Percentiles rank a stretch among this genome's conserved stretches.
Evolutionary conservation across 2,113 vertebrate genomes (phyloP).

Genomic region (Mustela nigripes): DNA sequence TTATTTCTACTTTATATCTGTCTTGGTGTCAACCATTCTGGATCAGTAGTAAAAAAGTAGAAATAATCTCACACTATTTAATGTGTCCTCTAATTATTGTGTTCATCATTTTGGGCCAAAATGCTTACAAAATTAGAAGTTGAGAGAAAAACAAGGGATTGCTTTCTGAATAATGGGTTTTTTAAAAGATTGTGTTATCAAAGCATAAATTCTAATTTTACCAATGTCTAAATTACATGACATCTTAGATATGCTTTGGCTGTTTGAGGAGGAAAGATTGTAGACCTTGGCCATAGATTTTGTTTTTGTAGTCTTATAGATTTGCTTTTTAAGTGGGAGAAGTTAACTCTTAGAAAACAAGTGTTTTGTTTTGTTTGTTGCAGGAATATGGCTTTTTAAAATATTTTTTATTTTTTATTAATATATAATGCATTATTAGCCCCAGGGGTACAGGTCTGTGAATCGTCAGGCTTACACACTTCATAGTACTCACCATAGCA

Average conservation of each 20-base stretch:
- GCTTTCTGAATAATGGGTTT: not conserved
- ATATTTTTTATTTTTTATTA: no score
- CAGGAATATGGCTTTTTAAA: no score
- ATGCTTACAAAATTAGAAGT: not conserved
- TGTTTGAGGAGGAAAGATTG: not conserved
- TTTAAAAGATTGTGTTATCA: not conserved
- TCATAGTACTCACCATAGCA: no score
- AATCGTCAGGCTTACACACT: no score
- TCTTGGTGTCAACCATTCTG: not conserved
- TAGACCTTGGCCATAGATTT: not conserved
- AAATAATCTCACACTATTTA: conserved; percentile 20
- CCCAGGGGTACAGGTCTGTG: no score
- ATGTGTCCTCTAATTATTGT: not conserved
- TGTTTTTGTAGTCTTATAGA: not conserved
- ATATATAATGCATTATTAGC: no score
- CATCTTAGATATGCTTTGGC: not conserved
- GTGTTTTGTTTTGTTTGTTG: not conserved
- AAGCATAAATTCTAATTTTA: not conserved
- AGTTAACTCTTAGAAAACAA: conserved; percentile 28
- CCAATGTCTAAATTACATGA: not conserved
- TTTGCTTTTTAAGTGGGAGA: not conserved
- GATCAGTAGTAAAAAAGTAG: not conserved
- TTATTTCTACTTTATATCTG: not conserved
- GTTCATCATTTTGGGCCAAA: conserved; percentile 14
- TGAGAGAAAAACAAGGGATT: not conserved